These are phyloP conservation scores for Parochlus steinenii DNA, from an alignment of 2,888 invertebrate species.

Conservation along the genomic window DNA sequence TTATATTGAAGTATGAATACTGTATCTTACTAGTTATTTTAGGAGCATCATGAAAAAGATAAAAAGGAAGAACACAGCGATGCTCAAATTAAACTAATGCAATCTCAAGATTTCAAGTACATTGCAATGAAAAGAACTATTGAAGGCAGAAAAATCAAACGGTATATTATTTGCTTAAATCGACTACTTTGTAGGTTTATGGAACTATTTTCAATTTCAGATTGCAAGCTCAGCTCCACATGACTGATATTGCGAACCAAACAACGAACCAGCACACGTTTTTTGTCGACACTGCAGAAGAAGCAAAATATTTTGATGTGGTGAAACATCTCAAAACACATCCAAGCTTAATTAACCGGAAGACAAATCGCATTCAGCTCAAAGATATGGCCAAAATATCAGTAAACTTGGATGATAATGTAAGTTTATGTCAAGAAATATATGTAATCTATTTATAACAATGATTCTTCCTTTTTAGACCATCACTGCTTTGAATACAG, in stretches of 20 bases:
- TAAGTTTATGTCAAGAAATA: too few relatives aligned
- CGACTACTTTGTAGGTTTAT: conserved; percentile 24
- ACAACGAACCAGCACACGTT: conserved; percentile 61
- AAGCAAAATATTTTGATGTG: conserved; percentile 45
- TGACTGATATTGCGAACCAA: conserved; percentile 55
- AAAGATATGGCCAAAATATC: conserved; percentile 38
- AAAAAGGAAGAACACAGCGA: conserved; percentile 59
- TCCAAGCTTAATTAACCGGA: conserved; percentile 47
- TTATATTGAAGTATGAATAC: too few relatives aligned
- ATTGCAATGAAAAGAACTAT: conserved; percentile 69
- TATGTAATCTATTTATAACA: conserved; percentile 13
- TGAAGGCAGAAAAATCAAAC: conserved; percentile 51
- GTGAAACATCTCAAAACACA: conserved; percentile 59
- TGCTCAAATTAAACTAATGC: conserved; percentile 76
- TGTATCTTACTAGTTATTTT: too few relatives aligned
- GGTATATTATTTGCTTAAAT: too few relatives aligned
- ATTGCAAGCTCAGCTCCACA: conserved; percentile 61
- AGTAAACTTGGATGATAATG: conserved; percentile 39
- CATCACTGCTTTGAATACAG: conserved; percentile 36
- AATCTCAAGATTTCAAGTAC: conserved; percentile 83
- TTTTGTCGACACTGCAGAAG: conserved; percentile 52
- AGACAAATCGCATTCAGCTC: conserved; percentile 50
- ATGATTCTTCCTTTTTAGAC: conserved; percentile 23
- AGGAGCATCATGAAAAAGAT: conserved; percentile 47
- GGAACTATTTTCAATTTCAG: conserved; percentile 17